These are phyloP conservation scores for Hapalemur alaotrensis DNA, from an alignment of 2,797 vertebrate genomes.

Conservation along the genomic window DNA sequence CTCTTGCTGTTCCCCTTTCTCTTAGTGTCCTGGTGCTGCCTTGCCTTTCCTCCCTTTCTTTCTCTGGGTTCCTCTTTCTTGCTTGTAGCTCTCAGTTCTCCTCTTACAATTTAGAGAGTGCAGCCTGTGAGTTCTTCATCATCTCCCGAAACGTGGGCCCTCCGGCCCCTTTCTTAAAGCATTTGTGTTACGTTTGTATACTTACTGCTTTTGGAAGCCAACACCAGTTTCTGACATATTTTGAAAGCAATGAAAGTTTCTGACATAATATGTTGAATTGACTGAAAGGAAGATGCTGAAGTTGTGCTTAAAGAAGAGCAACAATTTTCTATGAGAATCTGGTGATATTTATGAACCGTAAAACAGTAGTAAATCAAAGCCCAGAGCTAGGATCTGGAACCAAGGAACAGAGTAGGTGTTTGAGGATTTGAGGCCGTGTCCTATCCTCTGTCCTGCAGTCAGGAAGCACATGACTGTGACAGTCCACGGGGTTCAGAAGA, in stretches of 20 bases:
- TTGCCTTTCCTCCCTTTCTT: neutral
- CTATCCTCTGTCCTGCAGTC: too few relatives aligned
- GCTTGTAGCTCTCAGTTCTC: neutral
- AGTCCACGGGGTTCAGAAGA: neutral
- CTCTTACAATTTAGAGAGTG: neutral
- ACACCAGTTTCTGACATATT: neutral
- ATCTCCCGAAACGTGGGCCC: fast-evolving
- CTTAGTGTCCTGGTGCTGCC: neutral
- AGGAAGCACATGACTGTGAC: neutral
- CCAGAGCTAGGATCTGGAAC: neutral
- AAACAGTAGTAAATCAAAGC: too few relatives aligned
- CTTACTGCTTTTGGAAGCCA: neutral
- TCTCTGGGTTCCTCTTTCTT: neutral
- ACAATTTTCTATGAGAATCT: neutral
- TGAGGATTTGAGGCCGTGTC: fast-evolving
- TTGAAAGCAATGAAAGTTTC: neutral
- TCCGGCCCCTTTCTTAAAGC: neutral
- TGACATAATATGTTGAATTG: neutral
- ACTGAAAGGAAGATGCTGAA: neutral
- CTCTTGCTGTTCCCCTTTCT: neutral
- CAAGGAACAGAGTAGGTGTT: neutral
- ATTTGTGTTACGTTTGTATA: neutral
- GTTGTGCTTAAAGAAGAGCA: neutral
- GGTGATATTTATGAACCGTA: neutral
- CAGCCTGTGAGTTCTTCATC: neutral